Conservation (phyloP, 2,797 vertebrate genomes). For the Hoplostethus mediterraneus region DNA sequence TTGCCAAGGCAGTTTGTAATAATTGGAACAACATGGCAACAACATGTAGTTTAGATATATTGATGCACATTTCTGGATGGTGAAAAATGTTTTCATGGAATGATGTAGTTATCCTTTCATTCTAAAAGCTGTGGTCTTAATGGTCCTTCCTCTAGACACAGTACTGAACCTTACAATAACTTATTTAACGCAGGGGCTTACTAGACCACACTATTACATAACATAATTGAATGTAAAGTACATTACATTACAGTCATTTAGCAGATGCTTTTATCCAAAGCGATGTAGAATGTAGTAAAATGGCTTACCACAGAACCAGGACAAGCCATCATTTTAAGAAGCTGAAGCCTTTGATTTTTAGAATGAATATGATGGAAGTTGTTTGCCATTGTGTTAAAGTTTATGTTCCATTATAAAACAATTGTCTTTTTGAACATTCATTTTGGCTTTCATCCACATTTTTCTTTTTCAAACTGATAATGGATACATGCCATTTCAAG, state of each 20-base stretch:
- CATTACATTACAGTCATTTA: too few species aligned
- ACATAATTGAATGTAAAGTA: background rate
- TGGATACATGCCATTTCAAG: background rate
- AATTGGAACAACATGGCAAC: too few species aligned
- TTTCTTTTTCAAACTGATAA: background rate
- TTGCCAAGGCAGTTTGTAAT: too few species aligned
- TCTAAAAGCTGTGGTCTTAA: too few species aligned
- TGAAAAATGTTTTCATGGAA: too few species aligned
- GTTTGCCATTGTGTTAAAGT: background rate
- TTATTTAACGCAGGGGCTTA: background rate
- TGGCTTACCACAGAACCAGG: background rate
- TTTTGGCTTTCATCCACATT: background rate
- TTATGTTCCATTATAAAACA: background rate
- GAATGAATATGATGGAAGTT: background rate
- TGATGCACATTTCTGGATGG: too few species aligned
- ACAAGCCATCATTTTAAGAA: background rate
- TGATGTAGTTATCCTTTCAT: too few species aligned
- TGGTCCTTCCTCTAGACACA: too few species aligned
- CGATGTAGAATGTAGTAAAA: background rate
- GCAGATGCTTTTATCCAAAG: too few species aligned
- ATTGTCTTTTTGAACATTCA: background rate
- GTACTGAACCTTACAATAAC: too few species aligned
- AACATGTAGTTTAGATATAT: too few species aligned
- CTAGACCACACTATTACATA: background rate
- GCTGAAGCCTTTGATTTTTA: background rate